Base-by-base conservation (phyloP, 1,140 invertebrate species). In the Glossosoma conforme region DNA sequence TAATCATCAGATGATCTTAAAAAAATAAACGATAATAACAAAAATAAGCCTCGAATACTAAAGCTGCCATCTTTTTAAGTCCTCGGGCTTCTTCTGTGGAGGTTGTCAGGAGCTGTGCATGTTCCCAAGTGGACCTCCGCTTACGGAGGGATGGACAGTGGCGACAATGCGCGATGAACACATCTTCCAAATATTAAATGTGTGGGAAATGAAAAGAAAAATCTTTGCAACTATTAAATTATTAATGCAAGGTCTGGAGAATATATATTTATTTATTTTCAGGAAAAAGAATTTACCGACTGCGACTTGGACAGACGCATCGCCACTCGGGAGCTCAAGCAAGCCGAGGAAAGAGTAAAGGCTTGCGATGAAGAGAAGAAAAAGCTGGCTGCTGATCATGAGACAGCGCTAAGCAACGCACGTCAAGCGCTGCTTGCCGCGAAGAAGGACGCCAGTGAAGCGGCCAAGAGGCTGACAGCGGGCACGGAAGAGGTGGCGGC, bases 241-340 rank as follows among this genome's bases (percentile, higher is more conserved):
- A n/a, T n/a, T n/a, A n/a, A n/a, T n/a, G n/a, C n/a, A n/a, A n/a
- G n/a, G n/a, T n/a, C n/a, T n/a, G 70, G 69, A 63, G n/a, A n/a
- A n/a, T n/a, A n/a, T n/a, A n/a, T n/a, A n/a, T n/a, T 52, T 44
- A 25, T 9, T 54, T 43, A 11, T 18, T 49, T 41, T 21, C 65
- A 74, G 41, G 82, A 85, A 55, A 84, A 85, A 58, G 81, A 86
- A 59, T 58, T 86, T 0, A 75, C 77, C 1, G 81, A 86, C 60
- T 72, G 77, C 2, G 77, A 84, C 61, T 64, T 83, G 4, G 84
- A 87, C 59, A 79, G 85, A 51, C 75, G 83, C 46, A 79, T 85
- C 52, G 69, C 80, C 0, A 61, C 76, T 6, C 67, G 84, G 2
- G 80, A 85, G 61, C 67, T 77, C n/a, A 85, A 86, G 56, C 67